A percentile compares a stretch with the other conserved stretches of the same genome.
Conservation (phyloP, 2,888 invertebrate genomes). For the Heliconius sara region DNA sequence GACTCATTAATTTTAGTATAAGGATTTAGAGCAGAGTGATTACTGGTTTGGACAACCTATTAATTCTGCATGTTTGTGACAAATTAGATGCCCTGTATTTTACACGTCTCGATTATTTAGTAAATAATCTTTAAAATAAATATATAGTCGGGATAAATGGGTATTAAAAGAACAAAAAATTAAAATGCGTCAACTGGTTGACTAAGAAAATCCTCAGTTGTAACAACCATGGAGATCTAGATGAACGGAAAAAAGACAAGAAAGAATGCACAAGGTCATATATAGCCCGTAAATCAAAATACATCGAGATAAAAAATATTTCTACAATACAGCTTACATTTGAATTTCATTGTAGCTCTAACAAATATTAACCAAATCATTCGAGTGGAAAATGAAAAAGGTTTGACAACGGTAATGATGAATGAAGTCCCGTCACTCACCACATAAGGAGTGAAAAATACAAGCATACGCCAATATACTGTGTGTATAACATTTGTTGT, state of each 20-base stretch:
- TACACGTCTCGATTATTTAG: neutral
- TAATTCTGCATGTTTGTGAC: slow-evolving; percentile 61
- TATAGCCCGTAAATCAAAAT: neutral
- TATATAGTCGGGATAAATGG: neutral
- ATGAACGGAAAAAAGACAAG: neutral
- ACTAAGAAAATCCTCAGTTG: neutral
- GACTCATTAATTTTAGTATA: slow-evolving; percentile 42
- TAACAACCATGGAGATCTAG: neutral
- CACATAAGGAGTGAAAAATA: slow-evolving; percentile 25
- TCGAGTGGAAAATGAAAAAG: slow-evolving; percentile 1
- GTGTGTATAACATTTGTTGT: no score
- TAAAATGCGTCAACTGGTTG: neutral
- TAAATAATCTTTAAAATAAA: slow-evolving; percentile 1
- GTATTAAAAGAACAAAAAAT: neutral
- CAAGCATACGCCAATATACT: neutral
- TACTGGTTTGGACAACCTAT: slow-evolving; percentile 61
- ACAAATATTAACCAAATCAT: slow-evolving; percentile 22
- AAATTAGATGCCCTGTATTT: slow-evolving; percentile 54
- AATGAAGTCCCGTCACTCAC: slow-evolving; percentile 66
- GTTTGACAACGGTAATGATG: slow-evolving; percentile 66
- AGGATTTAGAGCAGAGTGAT: slow-evolving; percentile 44
- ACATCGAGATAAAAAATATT: neutral
- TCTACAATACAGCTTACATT: neutral
- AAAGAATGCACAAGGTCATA: neutral
- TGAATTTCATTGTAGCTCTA: neutral